Percentiles rank a stretch among this genome's conserved stretches.
phyloP scores from a whole-genome alignment of 2,113 vertebrate genomes.

The Sorex fumeus region DNA sequence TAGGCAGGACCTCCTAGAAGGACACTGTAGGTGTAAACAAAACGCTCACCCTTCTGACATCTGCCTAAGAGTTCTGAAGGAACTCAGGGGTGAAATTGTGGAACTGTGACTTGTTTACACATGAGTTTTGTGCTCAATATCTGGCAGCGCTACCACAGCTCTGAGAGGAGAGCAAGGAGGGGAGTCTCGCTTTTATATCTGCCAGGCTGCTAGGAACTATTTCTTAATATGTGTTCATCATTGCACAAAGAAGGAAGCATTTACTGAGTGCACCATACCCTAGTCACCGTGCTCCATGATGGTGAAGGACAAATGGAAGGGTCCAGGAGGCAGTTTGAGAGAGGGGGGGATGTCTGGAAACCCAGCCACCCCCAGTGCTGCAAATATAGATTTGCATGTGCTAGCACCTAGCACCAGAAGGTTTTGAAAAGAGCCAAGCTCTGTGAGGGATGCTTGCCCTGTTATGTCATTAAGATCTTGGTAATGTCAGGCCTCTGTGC shows the following conservation, averaged over 20 bases:
- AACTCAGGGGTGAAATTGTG: conserved; percentile 83
- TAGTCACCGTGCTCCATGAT: background rate
- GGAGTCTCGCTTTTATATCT: conserved; percentile 66
- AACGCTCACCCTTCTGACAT: conserved; percentile 76
- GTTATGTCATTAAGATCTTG: background rate
- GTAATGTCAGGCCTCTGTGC: background rate
- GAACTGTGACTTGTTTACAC: conserved; percentile 76
- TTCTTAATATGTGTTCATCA: background rate
- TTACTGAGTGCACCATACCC: background rate
- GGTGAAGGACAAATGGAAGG: background rate
- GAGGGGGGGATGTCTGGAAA: background rate
- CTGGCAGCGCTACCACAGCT: conserved; percentile 69
- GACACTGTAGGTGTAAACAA: conserved; percentile 80
- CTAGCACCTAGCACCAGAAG: background rate
- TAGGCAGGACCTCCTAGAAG: conserved; percentile 80
- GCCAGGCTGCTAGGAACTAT: conserved; percentile 51
- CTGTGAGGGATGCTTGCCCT: background rate
- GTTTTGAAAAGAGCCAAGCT: conserved; percentile 19
- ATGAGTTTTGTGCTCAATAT: conserved; percentile 71
- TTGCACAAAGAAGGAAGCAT: background rate
- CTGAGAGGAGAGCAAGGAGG: conserved; percentile 70
- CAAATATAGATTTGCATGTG: background rate
- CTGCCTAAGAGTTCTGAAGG: conserved; percentile 78
- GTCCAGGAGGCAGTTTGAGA: conserved; percentile 30
- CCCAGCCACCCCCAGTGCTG: background rate